Evolutionary conservation across 1,140 invertebrate species (phyloP), one percentile per base, ranked within the genome.

Genomic region (Aphaenogaster floridana): DNA sequence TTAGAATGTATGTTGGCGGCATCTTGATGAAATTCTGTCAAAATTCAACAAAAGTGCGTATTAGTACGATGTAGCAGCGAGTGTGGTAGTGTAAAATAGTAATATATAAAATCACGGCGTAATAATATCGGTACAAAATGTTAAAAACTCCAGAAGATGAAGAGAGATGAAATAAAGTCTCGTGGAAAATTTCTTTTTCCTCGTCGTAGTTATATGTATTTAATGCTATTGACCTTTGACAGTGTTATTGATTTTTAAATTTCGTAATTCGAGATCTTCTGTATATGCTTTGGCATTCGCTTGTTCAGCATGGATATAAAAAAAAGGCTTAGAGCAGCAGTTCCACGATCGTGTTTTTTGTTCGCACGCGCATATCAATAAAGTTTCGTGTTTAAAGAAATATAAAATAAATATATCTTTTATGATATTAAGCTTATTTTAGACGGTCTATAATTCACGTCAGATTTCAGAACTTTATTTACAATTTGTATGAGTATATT

Each of bases 11-110:
- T 28, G 28, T 28, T 28, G 28, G 17, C 17, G 68, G 1, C 89
- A 91, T 91, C 50, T 59, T 79, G 42, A 15, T 63, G 39, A 36
- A 42, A 54, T 77, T 54, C 89, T 90, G 76, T 71, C 66, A 77
- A 76, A 28, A 71, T 74, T 54, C 6, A 72, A 66, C 2, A 48
- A 72, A 72, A 13, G 9, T n/a, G 13, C 21, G 2, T 13, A 68
- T 80, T 52, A 79, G 36, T 57, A n/a, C 2, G 34, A 39, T 48
- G 15, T 17, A 45, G 8, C n/a, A 15, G n/a, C 2, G 1, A 39
- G 11, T 39, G 13, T 11, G 13, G 1, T 77, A n/a, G 11, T 36
- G 5, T 52, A 69, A 69, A 68, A 0, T 68, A 68, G 0, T 42
- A 5, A 1, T 17, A 48, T 45, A 48, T 45, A 69, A 50, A 48